Percentiles rank a stretch among this genome's conserved stretches.
Evolutionary conservation across 2,113 vertebrate genomes (phyloP).

Genomic region (Mola mola): DNA sequence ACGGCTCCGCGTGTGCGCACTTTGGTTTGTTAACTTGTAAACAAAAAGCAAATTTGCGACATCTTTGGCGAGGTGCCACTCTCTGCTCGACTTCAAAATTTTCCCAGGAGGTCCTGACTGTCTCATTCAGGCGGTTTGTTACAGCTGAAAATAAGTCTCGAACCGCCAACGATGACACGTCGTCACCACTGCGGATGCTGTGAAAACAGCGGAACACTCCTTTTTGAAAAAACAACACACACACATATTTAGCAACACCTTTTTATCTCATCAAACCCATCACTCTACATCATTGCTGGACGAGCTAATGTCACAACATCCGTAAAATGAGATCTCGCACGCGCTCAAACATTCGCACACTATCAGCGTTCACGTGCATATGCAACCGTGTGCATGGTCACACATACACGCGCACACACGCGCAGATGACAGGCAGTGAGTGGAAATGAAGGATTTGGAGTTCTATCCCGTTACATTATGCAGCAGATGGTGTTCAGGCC

Average conservation of each 20-base stretch:
- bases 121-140: conserved; percentile 49
- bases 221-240: conserved; percentile 17
- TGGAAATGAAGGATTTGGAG: conserved; percentile 84
- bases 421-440: conserved; percentile 81
- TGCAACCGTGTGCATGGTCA: conserved; percentile 60
- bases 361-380: conserved; percentile 40
- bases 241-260: conserved; percentile 36
- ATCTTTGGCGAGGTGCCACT: conserved; percentile 56
- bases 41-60: conserved; percentile 74
- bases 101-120: conserved; percentile 38
- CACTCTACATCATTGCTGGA: conserved; percentile 43
- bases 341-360: conserved; percentile 62
- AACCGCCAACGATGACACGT: background rate
- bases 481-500: conserved; percentile 85
- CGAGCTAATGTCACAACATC: conserved; percentile 69
- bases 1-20: conserved; percentile 63
- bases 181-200: conserved; percentile 3
- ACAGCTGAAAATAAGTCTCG: conserved; percentile 20
- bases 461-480: conserved; percentile 84
- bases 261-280: conserved; percentile 54
- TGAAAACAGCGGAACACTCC: conserved; percentile 26
- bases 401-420: conserved; percentile 42
- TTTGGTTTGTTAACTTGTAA: conserved; percentile 77
- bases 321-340: conserved; percentile 75
- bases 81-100: conserved; percentile 30